phyloP scores from a whole-genome alignment of 2,888 invertebrate genomes.

The Diaphora mendica region DNA sequence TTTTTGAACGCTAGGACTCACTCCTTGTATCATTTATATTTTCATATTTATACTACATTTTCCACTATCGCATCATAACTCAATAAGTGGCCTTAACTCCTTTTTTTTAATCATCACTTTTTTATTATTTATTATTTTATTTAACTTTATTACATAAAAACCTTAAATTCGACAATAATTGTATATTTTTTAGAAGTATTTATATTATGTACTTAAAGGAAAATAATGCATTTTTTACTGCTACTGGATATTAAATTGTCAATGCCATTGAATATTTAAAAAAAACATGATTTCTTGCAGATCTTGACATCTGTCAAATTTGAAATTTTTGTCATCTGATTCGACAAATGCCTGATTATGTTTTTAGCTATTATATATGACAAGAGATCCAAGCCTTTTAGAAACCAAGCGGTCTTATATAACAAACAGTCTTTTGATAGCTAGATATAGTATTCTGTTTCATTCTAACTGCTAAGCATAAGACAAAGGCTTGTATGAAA shows the following conservation, averaged over 20 bases:
- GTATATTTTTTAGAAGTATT: background rate
- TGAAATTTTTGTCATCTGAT: no score
- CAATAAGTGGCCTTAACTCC: background rate
- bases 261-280: background rate
- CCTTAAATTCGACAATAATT: background rate
- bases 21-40: background rate
- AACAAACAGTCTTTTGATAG: background rate
- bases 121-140: no score
- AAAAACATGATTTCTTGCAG: background rate
- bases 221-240: background rate
- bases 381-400: no score
- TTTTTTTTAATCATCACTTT: background rate
- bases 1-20: background rate
- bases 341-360: no score
- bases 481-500: no score
- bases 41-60: background rate
- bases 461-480: no score
- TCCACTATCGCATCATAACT: background rate
- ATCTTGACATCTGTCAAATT: no score
- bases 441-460: no score
- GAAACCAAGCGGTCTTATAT: background rate
- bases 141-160: no score
- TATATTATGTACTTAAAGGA: background rate
- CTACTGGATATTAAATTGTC: background rate
- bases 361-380: no score